A percentile compares a stretch with the other conserved stretches of the same genome.
phyloP scores from a whole-genome alignment of 2,888 invertebrate genomes.

The Stegophylla sp. region DNA sequence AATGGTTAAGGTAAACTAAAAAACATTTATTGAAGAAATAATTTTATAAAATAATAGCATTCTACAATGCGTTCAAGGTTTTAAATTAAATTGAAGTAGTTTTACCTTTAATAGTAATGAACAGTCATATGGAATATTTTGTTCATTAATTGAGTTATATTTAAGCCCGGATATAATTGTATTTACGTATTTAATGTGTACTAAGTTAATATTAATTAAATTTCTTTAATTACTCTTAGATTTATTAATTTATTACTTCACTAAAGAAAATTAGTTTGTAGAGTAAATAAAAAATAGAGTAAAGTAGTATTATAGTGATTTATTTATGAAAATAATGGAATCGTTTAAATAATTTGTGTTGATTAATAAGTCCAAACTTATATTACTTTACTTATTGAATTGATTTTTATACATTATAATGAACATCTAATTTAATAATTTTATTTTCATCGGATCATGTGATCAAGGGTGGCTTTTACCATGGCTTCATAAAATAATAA shows the following conservation, averaged over 20 bases:
- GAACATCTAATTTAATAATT: too few relatives aligned
- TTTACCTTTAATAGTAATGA: slow-evolving; percentile 7
- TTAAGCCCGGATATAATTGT: background rate
- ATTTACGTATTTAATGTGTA: background rate
- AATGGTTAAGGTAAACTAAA: too few relatives aligned
- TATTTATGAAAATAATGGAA: too few relatives aligned
- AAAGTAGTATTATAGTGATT: too few relatives aligned
- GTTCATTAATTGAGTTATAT: background rate
- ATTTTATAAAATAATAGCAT: background rate
- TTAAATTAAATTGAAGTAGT: slow-evolving; percentile 9
- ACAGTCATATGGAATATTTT: background rate
- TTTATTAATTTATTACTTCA: background rate
- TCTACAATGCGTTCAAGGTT: background rate
- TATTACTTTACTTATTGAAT: too few relatives aligned
- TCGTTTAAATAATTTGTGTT: too few relatives aligned
- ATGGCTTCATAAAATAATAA: too few relatives aligned
- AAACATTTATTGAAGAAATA: background rate
- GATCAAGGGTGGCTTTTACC: too few relatives aligned
- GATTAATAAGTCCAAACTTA: too few relatives aligned
- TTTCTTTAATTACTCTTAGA: background rate
- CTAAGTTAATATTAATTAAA: background rate
- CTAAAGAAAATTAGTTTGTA: background rate
- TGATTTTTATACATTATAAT: too few relatives aligned
- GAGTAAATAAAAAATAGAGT: too few relatives aligned
- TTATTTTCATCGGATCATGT: too few relatives aligned